Conservation (phyloP, 1,140 invertebrate species). For the Battus philenor region DNA sequence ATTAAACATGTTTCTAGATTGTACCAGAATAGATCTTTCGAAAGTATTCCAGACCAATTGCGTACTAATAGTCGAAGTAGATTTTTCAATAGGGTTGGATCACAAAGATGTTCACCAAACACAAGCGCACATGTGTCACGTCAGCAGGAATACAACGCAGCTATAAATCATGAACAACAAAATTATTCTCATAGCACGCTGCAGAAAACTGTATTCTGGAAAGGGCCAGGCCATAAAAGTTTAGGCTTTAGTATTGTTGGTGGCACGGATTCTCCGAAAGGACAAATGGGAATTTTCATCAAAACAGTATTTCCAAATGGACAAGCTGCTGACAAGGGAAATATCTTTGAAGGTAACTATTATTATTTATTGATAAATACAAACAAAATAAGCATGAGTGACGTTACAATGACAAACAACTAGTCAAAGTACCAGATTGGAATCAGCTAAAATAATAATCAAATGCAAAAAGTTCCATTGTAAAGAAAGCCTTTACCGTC, state of each 20-base stretch:
- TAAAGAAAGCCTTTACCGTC: too few species aligned
- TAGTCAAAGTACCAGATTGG: too few species aligned
- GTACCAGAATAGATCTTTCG: conserved; percentile 69
- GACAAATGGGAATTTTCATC: conserved; percentile 93
- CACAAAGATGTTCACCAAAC: conserved; percentile 52
- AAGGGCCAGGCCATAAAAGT: conserved; percentile 89
- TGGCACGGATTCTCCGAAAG: conserved; percentile 90
- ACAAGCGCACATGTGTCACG: conserved; percentile 43
- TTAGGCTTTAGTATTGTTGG: conserved; percentile 95
- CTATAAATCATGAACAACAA: conserved; percentile 34
- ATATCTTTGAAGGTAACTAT: conserved; percentile 87
- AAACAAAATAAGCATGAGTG: too few species aligned
- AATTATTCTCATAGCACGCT: conserved; percentile 46
- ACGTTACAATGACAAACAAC: too few species aligned
- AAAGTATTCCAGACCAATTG: conserved; percentile 67
- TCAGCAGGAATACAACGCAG: conserved; percentile 44
- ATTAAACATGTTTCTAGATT: conserved; percentile 60
- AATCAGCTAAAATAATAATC: conserved; percentile 3
- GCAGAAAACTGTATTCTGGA: conserved; percentile 80
- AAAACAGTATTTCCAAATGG: conserved; percentile 93
- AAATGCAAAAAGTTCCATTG: too few species aligned
- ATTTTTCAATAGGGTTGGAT: conserved; percentile 66
- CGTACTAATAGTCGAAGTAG: conserved; percentile 54
- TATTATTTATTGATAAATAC: conserved; percentile 17
- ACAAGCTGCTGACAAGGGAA: conserved; percentile 88